These are phyloP conservation scores for Watsonalla cultraria DNA, from an alignment of 2,888 invertebrate species.

Conservation along the genomic window DNA sequence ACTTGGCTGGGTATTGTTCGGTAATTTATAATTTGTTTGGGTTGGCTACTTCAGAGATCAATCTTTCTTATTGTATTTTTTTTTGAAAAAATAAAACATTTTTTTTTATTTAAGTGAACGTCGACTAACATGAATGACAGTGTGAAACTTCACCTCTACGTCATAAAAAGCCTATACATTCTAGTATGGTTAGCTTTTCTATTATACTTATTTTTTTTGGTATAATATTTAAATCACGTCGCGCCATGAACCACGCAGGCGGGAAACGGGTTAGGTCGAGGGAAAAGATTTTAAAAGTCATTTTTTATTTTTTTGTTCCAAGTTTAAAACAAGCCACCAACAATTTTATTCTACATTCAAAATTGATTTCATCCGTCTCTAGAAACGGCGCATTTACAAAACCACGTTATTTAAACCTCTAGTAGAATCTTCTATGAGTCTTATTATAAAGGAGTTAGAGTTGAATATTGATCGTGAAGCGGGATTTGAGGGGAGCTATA, in stretches of 20 bases:
- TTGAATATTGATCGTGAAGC: slow-evolving; percentile 3
- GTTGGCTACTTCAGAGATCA: neutral
- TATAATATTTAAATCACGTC: no score
- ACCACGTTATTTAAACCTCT: neutral
- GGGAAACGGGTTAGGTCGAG: no score
- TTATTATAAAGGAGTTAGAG: neutral
- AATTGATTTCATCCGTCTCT: slow-evolving; percentile 10
- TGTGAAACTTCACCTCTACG: no score
- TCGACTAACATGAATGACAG: no score
- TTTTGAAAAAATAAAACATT: slow-evolving; percentile 2
- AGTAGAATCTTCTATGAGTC: neutral
- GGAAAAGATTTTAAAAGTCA: no score
- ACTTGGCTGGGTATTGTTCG: neutral
- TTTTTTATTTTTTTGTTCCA: neutral
- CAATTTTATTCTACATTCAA: slow-evolving; percentile 4
- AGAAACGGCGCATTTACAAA: slow-evolving; percentile 9
- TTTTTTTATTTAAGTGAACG: no score
- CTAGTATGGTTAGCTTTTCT: no score
- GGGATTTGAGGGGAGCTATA: neutral
- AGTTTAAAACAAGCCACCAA: neutral
- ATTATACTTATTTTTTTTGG: no score
- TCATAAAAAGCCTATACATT: no score
- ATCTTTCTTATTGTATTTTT: slow-evolving; percentile 4
- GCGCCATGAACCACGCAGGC: no score
- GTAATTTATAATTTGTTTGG: neutral